Conservation (phyloP, 2,113 vertebrate species). For the Gallinago jamesoni region DNA sequence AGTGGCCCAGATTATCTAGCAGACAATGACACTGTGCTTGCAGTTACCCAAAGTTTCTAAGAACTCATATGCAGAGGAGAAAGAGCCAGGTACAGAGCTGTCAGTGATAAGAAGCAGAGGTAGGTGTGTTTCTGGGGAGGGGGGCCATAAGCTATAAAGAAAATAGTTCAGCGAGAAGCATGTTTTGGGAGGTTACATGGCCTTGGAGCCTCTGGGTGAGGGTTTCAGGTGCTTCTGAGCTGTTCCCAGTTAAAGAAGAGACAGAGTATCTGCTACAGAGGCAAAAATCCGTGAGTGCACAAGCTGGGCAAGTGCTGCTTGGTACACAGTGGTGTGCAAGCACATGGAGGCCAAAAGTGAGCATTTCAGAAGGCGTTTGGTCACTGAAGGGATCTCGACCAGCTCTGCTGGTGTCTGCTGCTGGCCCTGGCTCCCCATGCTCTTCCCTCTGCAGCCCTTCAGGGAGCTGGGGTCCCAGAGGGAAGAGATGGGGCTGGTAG, state of each 20-base stretch:
- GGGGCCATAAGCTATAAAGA: rapidly evolving
- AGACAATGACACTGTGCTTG: neutral
- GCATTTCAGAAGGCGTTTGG: rapidly evolving
- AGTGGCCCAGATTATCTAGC: neutral
- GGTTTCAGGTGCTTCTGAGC: neutral
- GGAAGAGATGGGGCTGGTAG: neutral
- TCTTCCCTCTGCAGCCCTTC: rapidly evolving
- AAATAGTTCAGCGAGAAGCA: neutral
- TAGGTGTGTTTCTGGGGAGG: neutral
- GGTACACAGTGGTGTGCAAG: rapidly evolving
- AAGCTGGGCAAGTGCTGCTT: neutral
- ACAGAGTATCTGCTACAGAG: no score
- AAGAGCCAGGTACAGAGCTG: rapidly evolving
- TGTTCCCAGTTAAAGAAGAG: neutral
- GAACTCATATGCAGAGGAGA: rapidly evolving
- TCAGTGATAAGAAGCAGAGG: rapidly evolving
- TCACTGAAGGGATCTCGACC: rapidly evolving
- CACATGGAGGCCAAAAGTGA: rapidly evolving
- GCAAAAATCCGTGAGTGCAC: no score
- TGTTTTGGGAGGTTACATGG: neutral
- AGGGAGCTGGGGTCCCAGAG: no score
- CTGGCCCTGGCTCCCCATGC: no score
- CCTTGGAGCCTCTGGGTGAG: neutral
- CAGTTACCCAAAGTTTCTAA: rapidly evolving
- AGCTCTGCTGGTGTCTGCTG: no score